Conservation (phyloP, 2,113 vertebrate species). For the Hipposideros armiger region DNA sequence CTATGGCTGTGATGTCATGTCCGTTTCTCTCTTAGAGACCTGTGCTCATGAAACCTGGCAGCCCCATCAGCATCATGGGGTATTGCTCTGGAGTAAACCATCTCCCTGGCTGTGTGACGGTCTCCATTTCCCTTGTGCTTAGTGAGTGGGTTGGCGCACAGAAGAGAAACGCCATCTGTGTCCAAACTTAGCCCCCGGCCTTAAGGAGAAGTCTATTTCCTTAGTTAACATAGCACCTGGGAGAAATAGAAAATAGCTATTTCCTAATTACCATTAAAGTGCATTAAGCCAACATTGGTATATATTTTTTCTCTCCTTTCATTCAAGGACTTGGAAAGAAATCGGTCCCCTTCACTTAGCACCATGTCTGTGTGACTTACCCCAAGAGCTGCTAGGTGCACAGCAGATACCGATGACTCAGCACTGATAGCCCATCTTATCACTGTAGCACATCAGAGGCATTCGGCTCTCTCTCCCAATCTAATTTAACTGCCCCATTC, state of each 20-base stretch:
- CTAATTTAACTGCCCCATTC: background rate
- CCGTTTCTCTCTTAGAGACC: background rate
- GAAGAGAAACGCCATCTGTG: background rate
- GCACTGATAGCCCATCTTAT: background rate
- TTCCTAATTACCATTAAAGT: conserved; percentile 17
- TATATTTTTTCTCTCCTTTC: conserved; percentile 47
- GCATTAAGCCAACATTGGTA: background rate
- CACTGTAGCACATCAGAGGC: background rate
- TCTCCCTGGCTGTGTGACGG: background rate
- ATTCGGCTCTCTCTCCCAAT: accelerated
- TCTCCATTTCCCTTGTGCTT: background rate
- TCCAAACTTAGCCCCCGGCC: background rate
- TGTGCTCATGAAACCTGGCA: background rate
- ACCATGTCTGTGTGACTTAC: background rate
- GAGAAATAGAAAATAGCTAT: conserved; percentile 53
- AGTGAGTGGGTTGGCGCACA: background rate
- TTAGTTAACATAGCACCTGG: conserved; percentile 46
- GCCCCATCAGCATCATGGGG: accelerated
- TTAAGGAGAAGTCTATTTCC: conserved; percentile 23
- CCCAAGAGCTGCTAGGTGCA: background rate
- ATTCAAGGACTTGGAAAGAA: conserved; percentile 20
- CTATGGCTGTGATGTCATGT: background rate
- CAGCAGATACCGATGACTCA: background rate
- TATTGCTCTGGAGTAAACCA: no score
- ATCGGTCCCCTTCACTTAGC: background rate